Percentiles rank a stretch among this genome's conserved stretches.
phyloP scores from a whole-genome alignment of 1,140 invertebrate species.

The Meloidogyne hapla region DNA sequence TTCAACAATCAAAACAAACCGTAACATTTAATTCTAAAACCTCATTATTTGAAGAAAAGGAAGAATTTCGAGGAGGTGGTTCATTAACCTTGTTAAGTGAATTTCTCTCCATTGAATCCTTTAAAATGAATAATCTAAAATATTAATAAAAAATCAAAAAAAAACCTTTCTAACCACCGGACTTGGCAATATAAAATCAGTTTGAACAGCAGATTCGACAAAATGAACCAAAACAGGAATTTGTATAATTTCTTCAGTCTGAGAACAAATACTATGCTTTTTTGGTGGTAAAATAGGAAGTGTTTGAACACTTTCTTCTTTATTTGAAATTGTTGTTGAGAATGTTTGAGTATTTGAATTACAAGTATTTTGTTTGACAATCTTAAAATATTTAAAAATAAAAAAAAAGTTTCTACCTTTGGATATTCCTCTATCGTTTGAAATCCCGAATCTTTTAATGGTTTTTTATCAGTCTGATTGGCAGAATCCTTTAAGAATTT shows the following conservation, averaged over 20 bases:
- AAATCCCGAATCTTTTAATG: not conserved
- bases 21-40: slow-evolving; percentile 24
- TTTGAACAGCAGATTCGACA: slow-evolving; percentile 9
- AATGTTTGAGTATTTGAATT: not conserved
- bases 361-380: not conserved
- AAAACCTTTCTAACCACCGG: not conserved
- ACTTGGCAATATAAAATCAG: not conserved
- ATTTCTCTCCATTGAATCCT: not conserved
- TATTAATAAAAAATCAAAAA: not conserved
- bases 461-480: slow-evolving; percentile 6
- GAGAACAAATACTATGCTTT: not conserved
- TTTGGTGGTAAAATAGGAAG: not conserved
- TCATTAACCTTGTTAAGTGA: not conserved
- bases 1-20: slow-evolving; percentile 10
- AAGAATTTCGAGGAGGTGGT: not conserved
- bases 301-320: slow-evolving; percentile 2
- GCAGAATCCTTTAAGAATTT: not conserved
- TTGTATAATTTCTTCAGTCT: not conserved
- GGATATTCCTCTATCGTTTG: slow-evolving; percentile 8
- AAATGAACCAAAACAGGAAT: not conserved
- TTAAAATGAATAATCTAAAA: not conserved
- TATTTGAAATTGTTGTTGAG: not conserved
- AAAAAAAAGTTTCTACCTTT: not conserved
- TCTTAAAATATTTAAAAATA: not conserved
- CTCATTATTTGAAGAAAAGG: not conserved